Percentiles rank a stretch among this genome's conserved stretches.
phyloP scores from a whole-genome alignment of 2,113 vertebrate genomes.

The Kryptolebias marmoratus region DNA sequence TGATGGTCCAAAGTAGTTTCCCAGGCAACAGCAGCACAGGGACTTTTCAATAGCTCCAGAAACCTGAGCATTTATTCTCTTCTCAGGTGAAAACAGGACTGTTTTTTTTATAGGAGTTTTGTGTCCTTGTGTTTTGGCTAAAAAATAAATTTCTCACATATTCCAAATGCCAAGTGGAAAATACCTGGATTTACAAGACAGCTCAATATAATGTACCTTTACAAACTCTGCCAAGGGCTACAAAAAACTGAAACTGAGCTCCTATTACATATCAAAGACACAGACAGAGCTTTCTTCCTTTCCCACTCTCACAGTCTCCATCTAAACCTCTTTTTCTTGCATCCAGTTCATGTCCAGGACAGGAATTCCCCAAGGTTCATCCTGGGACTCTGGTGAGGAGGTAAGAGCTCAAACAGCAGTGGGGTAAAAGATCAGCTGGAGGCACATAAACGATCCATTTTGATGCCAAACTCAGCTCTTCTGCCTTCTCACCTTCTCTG shows the following conservation, averaged over 20 bases:
- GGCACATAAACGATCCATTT: conserved; percentile 30
- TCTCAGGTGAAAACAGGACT: conserved; percentile 1
- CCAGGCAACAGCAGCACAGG: conserved; percentile 65
- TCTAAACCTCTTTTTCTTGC: background rate
- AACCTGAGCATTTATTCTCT: conserved; percentile 12
- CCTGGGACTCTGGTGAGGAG: conserved; percentile 15
- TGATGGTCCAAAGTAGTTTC: conserved; percentile 57
- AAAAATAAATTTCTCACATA: background rate
- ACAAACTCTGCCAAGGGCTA: conserved; percentile 15
- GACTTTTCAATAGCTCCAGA: conserved; percentile 22
- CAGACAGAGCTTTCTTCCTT: background rate
- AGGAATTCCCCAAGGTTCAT: conserved; percentile 48
- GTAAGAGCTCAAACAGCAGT: conserved; percentile 17
- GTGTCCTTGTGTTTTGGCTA: conserved; percentile 6
- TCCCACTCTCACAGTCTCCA: background rate
- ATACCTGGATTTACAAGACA: conserved; percentile 33
- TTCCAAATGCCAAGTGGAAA: background rate
- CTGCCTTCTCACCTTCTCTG: conserved; percentile 12
- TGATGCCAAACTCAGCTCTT: conserved; percentile 28
- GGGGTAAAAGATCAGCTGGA: conserved; percentile 43
- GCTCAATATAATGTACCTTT: conserved; percentile 12
- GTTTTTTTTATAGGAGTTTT: conserved; percentile 6
- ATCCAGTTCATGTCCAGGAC: conserved; percentile 27
- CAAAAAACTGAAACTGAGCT: conserved; percentile 18
- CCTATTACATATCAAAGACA: background rate